Base-by-base conservation (phyloP, 2,797 vertebrate genomes). In the Hemibagrus guttatus region DNA sequence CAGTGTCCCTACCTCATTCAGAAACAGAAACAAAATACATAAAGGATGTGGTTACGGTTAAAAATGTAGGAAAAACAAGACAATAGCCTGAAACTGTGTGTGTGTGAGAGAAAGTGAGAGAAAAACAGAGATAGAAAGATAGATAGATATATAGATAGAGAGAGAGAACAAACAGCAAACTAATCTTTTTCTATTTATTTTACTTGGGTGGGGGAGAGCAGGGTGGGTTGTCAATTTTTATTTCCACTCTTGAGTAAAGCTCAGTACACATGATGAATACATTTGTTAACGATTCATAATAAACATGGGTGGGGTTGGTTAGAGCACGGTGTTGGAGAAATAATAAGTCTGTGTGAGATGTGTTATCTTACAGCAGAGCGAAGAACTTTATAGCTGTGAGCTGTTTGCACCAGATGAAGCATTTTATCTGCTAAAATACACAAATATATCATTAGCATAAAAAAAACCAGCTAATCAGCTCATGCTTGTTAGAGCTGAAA, bases 11-110 rank as follows among this genome's bases (percentile, higher is more conserved):
- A 54, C 17, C 52, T 35, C 1, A 3, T 56, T 39, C 31, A 42
- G 21, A 79, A 5, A 2, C 1, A 23, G 6, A 35, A 80, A 61
- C 12, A 39, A 58, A 12, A 59, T 31, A 28, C 17, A 64, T 39
- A 5, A 19, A 87, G 72, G 59, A 87, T 85, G 87, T 85, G 80
- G 81, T 84, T 68, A 16, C 28, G 63, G 56, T 56, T 84, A 28
- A 39, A 66, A 64, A 59, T 35, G 19, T 14, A 56, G 63, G 63
- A 59, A 49, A 86, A 86, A 64, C 72, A 85, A 58, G 12, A 52
- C 3, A 64, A 13, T 14, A 84, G 16, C 31, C 59, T 54, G 56
- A n/a, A 28, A 39, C 3, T 75, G 31, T 19, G 46, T 83, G 35
- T 82, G 69, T 39, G 19, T 21, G 21, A n/a, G 46, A 46, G 46